Evolutionary conservation across 1,140 invertebrate species (phyloP), one percentile per base, ranked within the genome.

Genomic region (Aphidius gifuensis): DNA sequence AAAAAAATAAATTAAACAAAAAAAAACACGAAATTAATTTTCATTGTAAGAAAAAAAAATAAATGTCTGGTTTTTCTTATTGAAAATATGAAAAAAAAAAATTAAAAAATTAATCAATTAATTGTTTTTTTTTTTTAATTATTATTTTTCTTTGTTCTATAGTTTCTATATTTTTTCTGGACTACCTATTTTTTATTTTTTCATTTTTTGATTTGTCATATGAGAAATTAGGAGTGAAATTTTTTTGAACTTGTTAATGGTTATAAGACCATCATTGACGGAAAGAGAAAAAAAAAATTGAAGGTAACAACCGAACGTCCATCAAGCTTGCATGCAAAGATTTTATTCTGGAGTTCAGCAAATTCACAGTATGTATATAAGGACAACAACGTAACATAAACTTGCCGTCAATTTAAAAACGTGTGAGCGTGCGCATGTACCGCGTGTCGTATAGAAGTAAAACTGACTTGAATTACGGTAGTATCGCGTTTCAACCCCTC

Each of bases 401-500:
- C 21, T 16, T 49, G 46, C 57, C 38, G 23, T 45, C 5, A 58
- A 48, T 48, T 46, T 21, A 6, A 51, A 48, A 38, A 23, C 38
- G 80, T 81, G 79, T 74, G 73, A 71, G 71, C 68, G 63, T 64
- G 72, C 65, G 59, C 69, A 69, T 72, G 69, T 72, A 74, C 78
- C 76, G 69, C 74, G 73, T 74, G 76, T 79, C 79, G 77, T 77
- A 79, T 81, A 81, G 80, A 81, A 73, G 76, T 76, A 75, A 80
- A 80, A 77, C 77, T 77, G 76, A 75, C 76, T 76, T 79, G 79
- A 80, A 79, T 81, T 81, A 80, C 77, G 76, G 73, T 79, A 79
- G 77, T 78, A 80, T 80, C 77, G 71, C 71, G 73, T 81, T 81
- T 76, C 77, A 74, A 63, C 68, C 66, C 63, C 70, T 69, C 72